Percentiles rank a stretch among this genome's conserved stretches.
Evolutionary conservation across 2,888 invertebrate genomes (phyloP).

Genomic region (Epiperipatus broadwayi): DNA sequence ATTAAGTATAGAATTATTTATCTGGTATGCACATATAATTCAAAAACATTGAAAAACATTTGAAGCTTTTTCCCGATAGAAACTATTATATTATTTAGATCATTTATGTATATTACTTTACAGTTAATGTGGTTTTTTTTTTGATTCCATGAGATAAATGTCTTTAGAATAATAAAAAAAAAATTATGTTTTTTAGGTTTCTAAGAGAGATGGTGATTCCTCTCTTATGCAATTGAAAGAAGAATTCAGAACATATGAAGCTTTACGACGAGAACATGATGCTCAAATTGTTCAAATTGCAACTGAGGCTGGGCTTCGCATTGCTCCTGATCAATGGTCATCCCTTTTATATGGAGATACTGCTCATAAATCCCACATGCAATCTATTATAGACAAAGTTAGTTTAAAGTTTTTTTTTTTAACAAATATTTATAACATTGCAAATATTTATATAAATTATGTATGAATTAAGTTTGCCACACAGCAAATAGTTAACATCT

Average conservation of each 20-base stretch:
- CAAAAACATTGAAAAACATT: too few relatives aligned
- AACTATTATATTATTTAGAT: too few relatives aligned
- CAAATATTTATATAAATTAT: too few relatives aligned
- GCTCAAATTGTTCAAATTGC: constrained; percentile 97
- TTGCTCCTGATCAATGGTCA: constrained; percentile 97
- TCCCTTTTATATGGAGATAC: constrained; percentile 86
- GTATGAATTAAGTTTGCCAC: too few relatives aligned
- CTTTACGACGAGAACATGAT: constrained; percentile 81
- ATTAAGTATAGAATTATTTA: too few relatives aligned
- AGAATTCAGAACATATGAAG: constrained; percentile 85
- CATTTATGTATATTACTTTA: too few relatives aligned
- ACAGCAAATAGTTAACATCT: too few relatives aligned
- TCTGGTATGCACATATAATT: too few relatives aligned
- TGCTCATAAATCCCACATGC: constrained; percentile 92
- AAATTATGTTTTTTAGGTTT: constrained; percentile 55
- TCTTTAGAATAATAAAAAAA: too few relatives aligned
- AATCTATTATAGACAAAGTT: constrained; percentile 39
- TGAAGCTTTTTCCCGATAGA: too few relatives aligned
- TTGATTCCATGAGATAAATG: not conserved
- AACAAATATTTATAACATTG: too few relatives aligned
- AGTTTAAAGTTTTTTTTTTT: too few relatives aligned
- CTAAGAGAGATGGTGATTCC: constrained; percentile 86
- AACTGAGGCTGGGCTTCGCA: constrained; percentile 82
- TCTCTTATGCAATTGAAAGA: constrained; percentile 94
- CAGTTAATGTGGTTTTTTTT: constrained; percentile 4